Base-by-base conservation (phyloP, 2,113 vertebrate genomes). In the Pyrgilauda ruficollis region DNA sequence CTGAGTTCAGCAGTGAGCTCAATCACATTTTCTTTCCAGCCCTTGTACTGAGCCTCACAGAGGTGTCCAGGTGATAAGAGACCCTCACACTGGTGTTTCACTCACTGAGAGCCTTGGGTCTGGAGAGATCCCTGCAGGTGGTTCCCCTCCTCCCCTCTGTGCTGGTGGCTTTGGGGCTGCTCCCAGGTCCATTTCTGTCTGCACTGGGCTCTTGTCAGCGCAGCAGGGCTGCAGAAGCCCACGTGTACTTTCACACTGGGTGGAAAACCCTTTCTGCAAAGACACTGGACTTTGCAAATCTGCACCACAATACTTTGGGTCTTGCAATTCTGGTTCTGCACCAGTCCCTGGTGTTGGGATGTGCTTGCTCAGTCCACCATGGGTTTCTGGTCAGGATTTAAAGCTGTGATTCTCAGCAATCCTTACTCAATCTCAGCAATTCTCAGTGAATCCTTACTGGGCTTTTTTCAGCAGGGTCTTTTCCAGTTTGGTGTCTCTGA, bases 361-460 rank as follows among this genome's bases (percentile, higher is more conserved):
- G 49, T 66, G 22, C 59, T 56, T 0, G 0, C n/a, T 86, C 2
- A 3, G 50, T 27, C n/a, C 46, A 4, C 55, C 0, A 0, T 4
- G 63, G 37, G 35, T 92, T 95, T 66, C 76, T 80, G n/a, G 37
- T 7, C 20, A 23, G 87, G 64, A 53, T 66, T 44, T 86, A 67
- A 19, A 69, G 72, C 27, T 80, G 52, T 62, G 61, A 78, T 55
- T 72, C 61, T 37, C 33, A 68, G 58, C 35, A 49, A 23, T 0
- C n/a, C n/a, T n/a, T n/a, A n/a, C n/a, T n/a, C n/a, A n/a, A n/a
- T n/a, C n/a, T n/a, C n/a, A n/a, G n/a, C n/a, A n/a, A n/a, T n/a
- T n/a, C n/a, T n/a, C n/a, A 33, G 19, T 47, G 70, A 35, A 30
- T 39, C 14, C 28, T 69, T 43, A 17, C n/a, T 19, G 19, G 31